Base-by-base conservation (phyloP, 2,113 vertebrate genomes). In the Podarcis cretensis region DNA sequence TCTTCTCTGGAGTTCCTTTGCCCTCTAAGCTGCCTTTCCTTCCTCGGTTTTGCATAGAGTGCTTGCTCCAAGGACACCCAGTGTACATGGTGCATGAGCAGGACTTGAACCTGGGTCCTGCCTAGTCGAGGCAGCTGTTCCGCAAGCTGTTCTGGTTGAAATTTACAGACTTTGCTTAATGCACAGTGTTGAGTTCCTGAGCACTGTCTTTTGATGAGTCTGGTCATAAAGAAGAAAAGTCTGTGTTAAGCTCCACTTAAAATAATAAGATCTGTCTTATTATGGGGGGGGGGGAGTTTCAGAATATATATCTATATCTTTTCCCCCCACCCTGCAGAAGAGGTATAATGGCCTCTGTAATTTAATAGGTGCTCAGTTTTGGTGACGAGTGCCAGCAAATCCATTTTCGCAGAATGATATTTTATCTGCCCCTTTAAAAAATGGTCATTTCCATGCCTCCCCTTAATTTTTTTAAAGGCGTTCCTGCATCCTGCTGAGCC, bases 351-450 rank as follows among this genome's bases (percentile, higher is more conserved):
- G 92, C 86, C 91, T 93, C 93, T 89, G 7, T 95, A 95, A 96
- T 95, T 96, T 91, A 96, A 94, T 93, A 95, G 94, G 92, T 91
- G 93, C 86, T 95, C 89, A 85, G 93, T 96, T 94, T 65, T 92
- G 95, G 94, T 91, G 88, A 95, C 87, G 91, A 94, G 87, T 95
- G 95, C 95, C 95, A 96, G 94, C 95, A 94, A 94, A 95, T 95
- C 95, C 95, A 96, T 63, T 96, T 96, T 95, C 93, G 89, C 57
- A 30, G 90, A 93, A 92, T 93, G 93, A 92, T 95, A 95, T 95
- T 96, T 96, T 94, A 94, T 95, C 95, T 96, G 57, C 87, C 89
- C 90, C 89, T 20, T 86, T 89, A 59, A 76, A 37, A 93, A 94
- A 93, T 6, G 90, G 89, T 91, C 94, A 93, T 95, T 95, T 95